A percentile compares a stretch with the other conserved stretches of the same genome.
These are phyloP conservation scores for Salticus scenicus DNA, from an alignment of 2,888 invertebrate species.

Conservation along the genomic window DNA sequence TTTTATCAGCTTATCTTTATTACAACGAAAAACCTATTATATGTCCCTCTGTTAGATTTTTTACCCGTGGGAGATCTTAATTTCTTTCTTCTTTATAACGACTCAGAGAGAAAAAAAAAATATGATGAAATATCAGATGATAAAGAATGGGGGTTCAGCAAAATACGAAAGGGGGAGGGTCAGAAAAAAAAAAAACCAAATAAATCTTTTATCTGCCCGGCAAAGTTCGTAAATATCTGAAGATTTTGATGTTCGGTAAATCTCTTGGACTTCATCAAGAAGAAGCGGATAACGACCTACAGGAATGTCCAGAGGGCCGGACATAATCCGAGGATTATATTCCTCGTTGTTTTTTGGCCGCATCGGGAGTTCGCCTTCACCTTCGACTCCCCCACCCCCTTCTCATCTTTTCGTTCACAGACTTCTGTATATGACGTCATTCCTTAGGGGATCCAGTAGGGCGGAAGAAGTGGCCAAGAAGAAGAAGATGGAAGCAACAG, in stretches of 20 bases:
- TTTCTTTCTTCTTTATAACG: conserved; percentile 40
- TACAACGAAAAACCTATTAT: conserved; percentile 63
- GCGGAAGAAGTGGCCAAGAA: background rate
- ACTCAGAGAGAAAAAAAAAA: conserved; percentile 17
- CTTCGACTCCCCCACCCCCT: background rate
- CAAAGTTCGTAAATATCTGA: conserved; percentile 69
- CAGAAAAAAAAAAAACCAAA: conserved; percentile 27
- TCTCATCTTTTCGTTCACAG: background rate
- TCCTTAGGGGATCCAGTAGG: background rate
- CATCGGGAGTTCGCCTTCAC: conserved; percentile 28
- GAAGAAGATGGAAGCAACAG: conserved; percentile 41
- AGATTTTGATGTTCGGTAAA: conserved; percentile 67
- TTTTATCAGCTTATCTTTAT: conserved; percentile 69
- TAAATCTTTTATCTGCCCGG: conserved; percentile 66
- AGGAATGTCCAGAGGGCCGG: conserved; percentile 61
- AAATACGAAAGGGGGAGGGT: conserved; percentile 17
- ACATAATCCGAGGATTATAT: conserved; percentile 69
- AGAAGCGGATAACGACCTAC: conserved; percentile 68
- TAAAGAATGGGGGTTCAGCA: background rate
- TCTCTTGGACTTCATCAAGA: conserved; percentile 68
- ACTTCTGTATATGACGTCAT: conserved; percentile 55
- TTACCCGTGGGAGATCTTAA: conserved; percentile 43
- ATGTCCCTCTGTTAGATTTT: conserved; percentile 9
- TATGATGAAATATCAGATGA: conserved; percentile 59
- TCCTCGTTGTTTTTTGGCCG: conserved; percentile 58